Base-by-base conservation (phyloP, 2,113 vertebrate genomes). In the Marmota monax region DNA sequence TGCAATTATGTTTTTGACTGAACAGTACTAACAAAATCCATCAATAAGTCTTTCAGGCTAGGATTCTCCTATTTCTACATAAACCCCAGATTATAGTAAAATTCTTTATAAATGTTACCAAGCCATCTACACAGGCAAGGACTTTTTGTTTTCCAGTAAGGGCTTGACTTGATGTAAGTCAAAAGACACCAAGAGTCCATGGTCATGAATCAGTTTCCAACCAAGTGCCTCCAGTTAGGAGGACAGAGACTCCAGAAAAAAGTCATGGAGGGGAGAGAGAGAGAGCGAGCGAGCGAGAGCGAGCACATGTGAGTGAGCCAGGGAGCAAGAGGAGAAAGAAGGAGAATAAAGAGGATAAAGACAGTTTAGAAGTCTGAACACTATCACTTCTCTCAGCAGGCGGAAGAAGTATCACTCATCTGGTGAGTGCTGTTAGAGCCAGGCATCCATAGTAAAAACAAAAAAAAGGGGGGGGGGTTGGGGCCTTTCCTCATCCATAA, bases 401-500 rank as follows among this genome's bases (percentile, higher is more conserved):
- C 78, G 22, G 58, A 51, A 22, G 8, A 8, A 45, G 17, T 10
- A 2, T 29, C 67, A 72, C 83, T 93, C 87, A 53, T 37, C 92
- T 77, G 17, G 45, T n/a, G 45, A 86, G 84, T n/a, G 72, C 56
- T 29, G 8, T 69, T 42, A 97, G 56, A 67, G 77, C 56, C 70
- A 70, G 70, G 56, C 70, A 79, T 32, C 78, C 65, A 76, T n/a
- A 20, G 67, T 10, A 7, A 58, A 32, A 56, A 65, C 45, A 1
- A 58, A 42, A 42, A 42, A 42, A 42, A 1, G 42, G 42, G 5
- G 42, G 42, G 42, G 42, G 42, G 42, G 42, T 42, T 42, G 42
- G 51, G 20, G n/a, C 6, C 88, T 89, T 94, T 77, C 58, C 73
- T 94, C 91, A 58, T 34, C 83, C 85, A 94, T 85, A 90, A 48